Evolutionary conservation across 1,140 invertebrate species (phyloP).

Genomic region (Aphaenogaster ashmeadi): DNA sequence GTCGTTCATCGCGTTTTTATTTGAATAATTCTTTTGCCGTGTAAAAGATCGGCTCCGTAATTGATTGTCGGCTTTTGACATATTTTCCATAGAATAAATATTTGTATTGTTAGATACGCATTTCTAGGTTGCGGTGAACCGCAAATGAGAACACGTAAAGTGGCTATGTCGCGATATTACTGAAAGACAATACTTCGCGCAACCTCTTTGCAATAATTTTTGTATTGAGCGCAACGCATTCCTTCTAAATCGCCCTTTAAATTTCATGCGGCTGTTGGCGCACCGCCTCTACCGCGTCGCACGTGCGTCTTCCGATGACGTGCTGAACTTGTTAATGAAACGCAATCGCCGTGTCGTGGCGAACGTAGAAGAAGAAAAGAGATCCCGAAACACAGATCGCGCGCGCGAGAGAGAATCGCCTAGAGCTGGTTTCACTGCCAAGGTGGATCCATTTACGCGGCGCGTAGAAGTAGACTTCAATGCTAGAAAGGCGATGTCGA

Average conservation of each 20-base stretch:
- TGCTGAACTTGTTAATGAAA: conserved; percentile 68
- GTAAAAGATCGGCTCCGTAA: background rate
- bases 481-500: conserved; percentile 34
- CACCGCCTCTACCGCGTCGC: background rate
- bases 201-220: background rate
- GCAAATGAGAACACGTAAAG: background rate
- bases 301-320: conserved; percentile 51
- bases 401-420: conserved; percentile 40
- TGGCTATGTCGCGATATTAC: background rate
- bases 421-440: conserved; percentile 68
- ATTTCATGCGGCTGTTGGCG: conserved; percentile 46
- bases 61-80: background rate
- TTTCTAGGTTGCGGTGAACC: background rate
- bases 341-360: conserved; percentile 25
- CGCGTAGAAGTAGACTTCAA: conserved; percentile 41
- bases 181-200: background rate
- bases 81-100: background rate
- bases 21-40: background rate
- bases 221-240: conserved; percentile 34
- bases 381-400: conserved; percentile 62
- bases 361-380: conserved; percentile 58
- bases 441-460: conserved; percentile 24
- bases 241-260: conserved; percentile 47
- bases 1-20: background rate
- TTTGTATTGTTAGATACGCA: background rate